Percentiles rank a stretch among this genome's conserved stretches.
phyloP scores from a whole-genome alignment of 1,140 invertebrate genomes.

The Chrysomallon squamiferum region DNA sequence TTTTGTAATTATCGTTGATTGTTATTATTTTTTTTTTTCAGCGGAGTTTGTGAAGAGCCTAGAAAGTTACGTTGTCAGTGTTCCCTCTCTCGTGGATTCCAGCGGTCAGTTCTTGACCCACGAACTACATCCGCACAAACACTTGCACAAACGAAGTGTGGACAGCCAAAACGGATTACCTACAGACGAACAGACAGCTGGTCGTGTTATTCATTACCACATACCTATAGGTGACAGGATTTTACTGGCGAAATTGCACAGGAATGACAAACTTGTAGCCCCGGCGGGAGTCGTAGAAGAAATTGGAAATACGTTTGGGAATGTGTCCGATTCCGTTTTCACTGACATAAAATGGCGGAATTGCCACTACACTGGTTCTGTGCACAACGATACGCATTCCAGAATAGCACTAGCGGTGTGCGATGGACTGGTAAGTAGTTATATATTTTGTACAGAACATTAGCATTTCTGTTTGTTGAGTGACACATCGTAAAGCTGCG shows the following conservation, averaged over 20 bases:
- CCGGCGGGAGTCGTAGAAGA: conserved; percentile 77
- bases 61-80: conserved; percentile 65
- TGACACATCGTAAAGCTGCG: too few species aligned
- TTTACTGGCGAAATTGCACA: conserved; percentile 68
- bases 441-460: too few species aligned
- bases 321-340: conserved; percentile 46
- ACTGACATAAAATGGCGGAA: conserved; percentile 16
- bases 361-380: conserved; percentile 79
- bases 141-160: conserved; percentile 19
- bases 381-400: conserved; percentile 73
- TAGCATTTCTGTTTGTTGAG: too few species aligned
- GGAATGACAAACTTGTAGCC: conserved; percentile 73
- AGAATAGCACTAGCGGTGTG: conserved; percentile 80
- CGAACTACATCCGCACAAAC: conserved; percentile 60
- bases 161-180: conserved; percentile 27
- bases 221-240: conserved; percentile 63
- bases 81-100: conserved; percentile 69
- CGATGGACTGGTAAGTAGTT: conserved; percentile 79
- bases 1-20: too few species aligned
- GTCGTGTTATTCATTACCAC: conserved; percentile 67
- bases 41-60: conserved; percentile 51
- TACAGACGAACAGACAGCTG: too few species aligned
- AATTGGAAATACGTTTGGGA: conserved; percentile 64
- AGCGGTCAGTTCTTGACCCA: conserved; percentile 68
- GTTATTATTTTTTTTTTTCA: conserved; percentile 28